A percentile compares a stretch with the other conserved stretches of the same genome.
Conservation (phyloP, 2,113 vertebrate species). For the Bufo bufo region DNA sequence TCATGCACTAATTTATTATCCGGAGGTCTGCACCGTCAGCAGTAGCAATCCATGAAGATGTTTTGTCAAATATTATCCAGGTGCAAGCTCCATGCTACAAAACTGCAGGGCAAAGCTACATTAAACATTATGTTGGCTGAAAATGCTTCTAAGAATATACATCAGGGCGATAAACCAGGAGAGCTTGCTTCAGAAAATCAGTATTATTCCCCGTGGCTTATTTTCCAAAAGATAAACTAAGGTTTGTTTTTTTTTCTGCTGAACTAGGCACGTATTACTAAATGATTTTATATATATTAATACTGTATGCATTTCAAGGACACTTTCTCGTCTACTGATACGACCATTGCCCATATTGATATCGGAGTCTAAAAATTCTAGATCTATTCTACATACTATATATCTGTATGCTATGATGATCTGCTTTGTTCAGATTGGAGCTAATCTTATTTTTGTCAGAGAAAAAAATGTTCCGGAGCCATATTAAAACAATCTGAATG, state of each 20-base stretch:
- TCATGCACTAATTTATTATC: constrained; percentile 52
- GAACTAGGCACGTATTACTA: constrained; percentile 15
- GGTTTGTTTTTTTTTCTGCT: not conserved
- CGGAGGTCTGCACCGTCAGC: constrained; percentile 50
- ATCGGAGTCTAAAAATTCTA: not conserved
- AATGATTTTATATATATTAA: not conserved
- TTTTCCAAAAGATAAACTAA: not conserved
- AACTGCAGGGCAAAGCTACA: constrained; percentile 50
- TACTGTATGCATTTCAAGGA: not conserved
- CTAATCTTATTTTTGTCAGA: too few relatives aligned
- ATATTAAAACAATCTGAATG: too few relatives aligned
- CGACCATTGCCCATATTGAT: not conserved
- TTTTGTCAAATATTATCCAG: constrained; percentile 54
- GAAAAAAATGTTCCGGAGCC: too few relatives aligned
- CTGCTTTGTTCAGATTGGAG: too few relatives aligned
- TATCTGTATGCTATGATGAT: too few relatives aligned
- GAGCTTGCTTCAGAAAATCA: constrained; percentile 25
- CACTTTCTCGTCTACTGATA: not conserved
- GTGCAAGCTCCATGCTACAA: constrained; percentile 44
- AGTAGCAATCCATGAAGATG: constrained; percentile 44
- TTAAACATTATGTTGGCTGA: constrained; percentile 23
- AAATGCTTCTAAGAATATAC: constrained; percentile 36
- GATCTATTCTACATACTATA: not conserved
- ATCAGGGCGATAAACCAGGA: constrained; percentile 36
- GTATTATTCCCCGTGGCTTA: constrained; percentile 2